Evolutionary conservation across 2,888 invertebrate species (phyloP).

Genomic region (Apoda limacodes): DNA sequence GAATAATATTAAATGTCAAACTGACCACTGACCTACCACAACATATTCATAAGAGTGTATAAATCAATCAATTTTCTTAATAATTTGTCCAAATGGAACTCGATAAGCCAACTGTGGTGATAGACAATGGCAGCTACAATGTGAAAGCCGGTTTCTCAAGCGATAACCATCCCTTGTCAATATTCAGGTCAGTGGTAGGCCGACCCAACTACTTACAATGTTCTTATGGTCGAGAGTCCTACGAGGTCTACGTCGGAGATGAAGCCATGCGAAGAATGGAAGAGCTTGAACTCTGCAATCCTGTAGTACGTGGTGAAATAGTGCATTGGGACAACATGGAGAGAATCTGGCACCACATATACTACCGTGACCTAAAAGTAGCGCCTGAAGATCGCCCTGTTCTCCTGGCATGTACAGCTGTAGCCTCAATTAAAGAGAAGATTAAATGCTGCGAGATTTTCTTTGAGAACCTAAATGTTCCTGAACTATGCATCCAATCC

Average conservation of each 20-base stretch:
- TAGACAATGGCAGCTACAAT: slow-evolving; percentile 47
- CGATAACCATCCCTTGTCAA: slow-evolving; percentile 53
- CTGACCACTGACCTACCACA: too few species aligned
- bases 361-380: slow-evolving; percentile 46
- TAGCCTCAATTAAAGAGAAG: slow-evolving; percentile 40
- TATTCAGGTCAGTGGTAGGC: slow-evolving; percentile 46
- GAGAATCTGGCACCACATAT: slow-evolving; percentile 47
- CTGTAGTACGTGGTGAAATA: slow-evolving; percentile 37
- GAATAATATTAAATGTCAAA: too few species aligned
- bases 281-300: slow-evolving; percentile 34
- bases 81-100: too few species aligned
- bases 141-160: slow-evolving; percentile 55
- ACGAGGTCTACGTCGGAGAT: slow-evolving; percentile 47
- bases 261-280: slow-evolving; percentile 27
- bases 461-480: slow-evolving; percentile 46
- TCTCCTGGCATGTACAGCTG: slow-evolving; percentile 30
- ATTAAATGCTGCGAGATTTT: slow-evolving; percentile 47
- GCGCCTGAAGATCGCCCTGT: slow-evolving; percentile 52
- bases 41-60: too few species aligned
- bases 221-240: slow-evolving; percentile 35
- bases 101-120: slow-evolving; percentile 44
- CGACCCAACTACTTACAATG: slow-evolving; percentile 40
- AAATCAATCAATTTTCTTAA: too few species aligned
- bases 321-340: slow-evolving; percentile 58
- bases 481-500: slow-evolving; percentile 41